Evolutionary conservation across 2,888 invertebrate species (phyloP), one percentile per base, ranked within the genome.

Genomic region (Leptothorax acervorum): DNA sequence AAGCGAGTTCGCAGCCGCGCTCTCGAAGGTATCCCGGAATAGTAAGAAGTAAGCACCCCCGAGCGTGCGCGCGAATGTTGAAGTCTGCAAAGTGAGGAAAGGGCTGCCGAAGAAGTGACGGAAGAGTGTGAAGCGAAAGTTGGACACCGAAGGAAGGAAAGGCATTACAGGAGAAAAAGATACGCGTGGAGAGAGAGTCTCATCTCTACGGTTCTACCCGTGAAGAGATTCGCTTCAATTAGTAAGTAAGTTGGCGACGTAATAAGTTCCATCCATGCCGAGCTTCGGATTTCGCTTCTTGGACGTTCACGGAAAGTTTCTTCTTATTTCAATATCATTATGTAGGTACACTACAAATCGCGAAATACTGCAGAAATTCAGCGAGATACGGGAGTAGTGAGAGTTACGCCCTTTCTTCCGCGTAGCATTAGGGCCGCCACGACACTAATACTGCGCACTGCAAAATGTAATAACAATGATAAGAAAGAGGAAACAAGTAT

Each of bases 11-110:
- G 83, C 86, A 28, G 85, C 88, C 84, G 88, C 86, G 90, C 90
- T 90, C 88, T 90, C 87, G 90, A 90, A 85, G 88, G 90, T 88
- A 90, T 88, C 86, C 83, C 51, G 84, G 87, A 88, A 90, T 85
- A 85, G 89, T 85, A 88, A 88, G 88, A 82, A 87, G 82, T 82
- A 74, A 79, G 68, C 74, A 86, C 89, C 66, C 31, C 70, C 82
- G 88, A 83, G 76, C 75, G 88, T 57, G 82, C 81, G 79, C 63
- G 76, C 74, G 60, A 79, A 79, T 79, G 79, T 84, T 60, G 62
- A 88, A 86, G 88, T 86, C 88, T 90, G 81, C 82, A 76, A 84
- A 82, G 84, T 76, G 71, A 65, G 60, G 51, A 70, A 79, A 85
- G 60, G 68, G 35, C 28, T 35, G 55, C 23, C 48, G 71, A 48